A percentile compares a stretch with the other conserved stretches of the same genome.
phyloP scores from a whole-genome alignment of 2,797 vertebrate species.

The Alectoris magna region DNA sequence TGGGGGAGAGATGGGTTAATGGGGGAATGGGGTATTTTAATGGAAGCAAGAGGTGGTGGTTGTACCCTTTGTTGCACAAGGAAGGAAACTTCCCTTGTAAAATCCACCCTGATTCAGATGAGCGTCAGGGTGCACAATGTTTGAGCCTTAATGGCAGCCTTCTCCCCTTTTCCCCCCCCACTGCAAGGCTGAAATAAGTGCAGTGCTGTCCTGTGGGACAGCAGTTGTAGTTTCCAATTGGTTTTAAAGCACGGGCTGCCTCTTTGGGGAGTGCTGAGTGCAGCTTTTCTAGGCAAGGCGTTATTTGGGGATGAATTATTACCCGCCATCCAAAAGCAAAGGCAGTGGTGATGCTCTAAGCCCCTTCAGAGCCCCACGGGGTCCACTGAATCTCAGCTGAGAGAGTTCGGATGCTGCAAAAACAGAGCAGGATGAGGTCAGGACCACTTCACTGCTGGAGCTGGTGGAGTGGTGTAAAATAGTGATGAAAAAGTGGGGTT shows the following conservation, averaged over 20 bases:
- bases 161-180: neutral
- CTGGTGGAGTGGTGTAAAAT: accelerated
- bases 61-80: neutral
- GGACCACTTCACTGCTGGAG: neutral
- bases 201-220: neutral
- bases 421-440: neutral
- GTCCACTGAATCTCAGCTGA: accelerated
- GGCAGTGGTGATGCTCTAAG: neutral
- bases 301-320: neutral
- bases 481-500: neutral
- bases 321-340: accelerated
- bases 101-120: neutral
- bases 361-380: accelerated
- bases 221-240: accelerated
- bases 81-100: neutral
- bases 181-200: neutral
- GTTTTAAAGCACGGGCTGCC: neutral
- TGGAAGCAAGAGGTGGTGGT: neutral
- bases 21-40: constrained; percentile 6
- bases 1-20: constrained; percentile 4
- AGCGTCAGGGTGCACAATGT: neutral
- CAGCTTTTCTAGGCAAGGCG: neutral
- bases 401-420: neutral
- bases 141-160: neutral
- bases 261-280: accelerated